A percentile compares a stretch with the other conserved stretches of the same genome.
Conservation (phyloP, 2,113 vertebrate genomes). For the Prinia subflava region DNA sequence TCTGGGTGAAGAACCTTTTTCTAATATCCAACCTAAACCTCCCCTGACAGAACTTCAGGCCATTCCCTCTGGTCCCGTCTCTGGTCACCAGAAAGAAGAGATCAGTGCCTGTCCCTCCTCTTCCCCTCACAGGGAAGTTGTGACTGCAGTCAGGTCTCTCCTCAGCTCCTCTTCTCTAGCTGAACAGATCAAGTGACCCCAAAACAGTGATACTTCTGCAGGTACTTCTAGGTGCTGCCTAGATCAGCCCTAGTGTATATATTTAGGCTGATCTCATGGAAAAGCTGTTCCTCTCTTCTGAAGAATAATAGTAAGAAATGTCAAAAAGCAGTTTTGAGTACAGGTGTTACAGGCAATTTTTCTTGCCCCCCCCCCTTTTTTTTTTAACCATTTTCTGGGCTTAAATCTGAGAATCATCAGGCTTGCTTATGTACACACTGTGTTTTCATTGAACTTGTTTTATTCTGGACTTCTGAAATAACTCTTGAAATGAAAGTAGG, state of each 20-base stretch:
- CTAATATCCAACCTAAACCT: not conserved
- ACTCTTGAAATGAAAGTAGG: not conserved
- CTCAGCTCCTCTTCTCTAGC: not conserved
- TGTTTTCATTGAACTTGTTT: conserved; percentile 21
- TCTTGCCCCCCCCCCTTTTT: too few relatives aligned
- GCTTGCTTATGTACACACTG: conserved; percentile 14
- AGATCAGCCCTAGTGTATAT: not conserved
- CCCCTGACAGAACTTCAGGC: not conserved
- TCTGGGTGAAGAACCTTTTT: not conserved
- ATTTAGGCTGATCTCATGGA: not conserved
- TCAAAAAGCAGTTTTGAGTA: not conserved
- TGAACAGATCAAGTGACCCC: not conserved
- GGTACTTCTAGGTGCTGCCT: not conserved
- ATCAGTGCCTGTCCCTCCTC: not conserved
- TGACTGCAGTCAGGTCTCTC: not conserved
- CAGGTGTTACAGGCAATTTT: not conserved
- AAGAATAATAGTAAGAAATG: not conserved
- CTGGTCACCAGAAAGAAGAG: not conserved
- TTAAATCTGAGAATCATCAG: conserved; percentile 18
- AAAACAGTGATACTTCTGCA: not conserved
- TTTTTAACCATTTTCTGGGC: conserved; percentile 41
- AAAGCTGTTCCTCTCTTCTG: not conserved
- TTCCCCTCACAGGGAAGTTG: not conserved
- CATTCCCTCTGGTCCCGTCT: fast-evolving
- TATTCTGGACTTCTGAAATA: conserved; percentile 10